Base-by-base conservation (phyloP, 2,113 vertebrate genomes). In the Fulmarus glacialis region DNA sequence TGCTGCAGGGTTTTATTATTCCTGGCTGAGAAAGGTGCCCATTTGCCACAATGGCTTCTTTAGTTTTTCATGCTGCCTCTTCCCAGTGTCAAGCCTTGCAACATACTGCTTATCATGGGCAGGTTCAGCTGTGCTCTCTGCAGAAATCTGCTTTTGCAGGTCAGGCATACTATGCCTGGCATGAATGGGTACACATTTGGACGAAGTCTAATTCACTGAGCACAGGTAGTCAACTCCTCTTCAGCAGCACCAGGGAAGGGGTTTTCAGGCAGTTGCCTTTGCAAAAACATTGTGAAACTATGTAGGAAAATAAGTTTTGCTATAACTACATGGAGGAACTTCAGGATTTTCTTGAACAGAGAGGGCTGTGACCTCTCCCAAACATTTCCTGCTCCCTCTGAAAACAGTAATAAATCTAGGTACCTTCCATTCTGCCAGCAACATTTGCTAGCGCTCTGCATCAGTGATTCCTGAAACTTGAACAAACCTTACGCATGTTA, bases 21-120 rank as follows among this genome's bases (percentile, higher is more conserved):
- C 75, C 93, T 85, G 66, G 5, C 95, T 97, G 95, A 94, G 97
- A 96, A 90, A 82, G 78, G 81, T 92, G 89, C 89, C 93, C 81
- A 30, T 93, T 94, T 87, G 45, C 84, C 70, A 91, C 96, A 93
- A 80, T 80, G 78, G 84, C 48, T 87, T 47, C 85, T 90, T 84
- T 9, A 45, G 47, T 52, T 97, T 82, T 87, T 89, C 73, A 87
- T 8, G 10, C 95, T 84, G 90, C 53, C 71, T 80, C 47, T 93
- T 85, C 58, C 63, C 85, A 80, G 67, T 88, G 90, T 32, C 29
- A 63, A 42, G 73, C 55, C 45, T 53, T 48, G 17, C 6, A 6
- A 43, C 15, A 32, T 20, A 30, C 16, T 67, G 80, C 47, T 85
- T 74, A 16, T 56, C 4, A 0, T 38, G 36, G 64, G 87, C 27